phyloP scores from a whole-genome alignment of 2,888 invertebrate genomes.

The Philonicus albiceps region DNA sequence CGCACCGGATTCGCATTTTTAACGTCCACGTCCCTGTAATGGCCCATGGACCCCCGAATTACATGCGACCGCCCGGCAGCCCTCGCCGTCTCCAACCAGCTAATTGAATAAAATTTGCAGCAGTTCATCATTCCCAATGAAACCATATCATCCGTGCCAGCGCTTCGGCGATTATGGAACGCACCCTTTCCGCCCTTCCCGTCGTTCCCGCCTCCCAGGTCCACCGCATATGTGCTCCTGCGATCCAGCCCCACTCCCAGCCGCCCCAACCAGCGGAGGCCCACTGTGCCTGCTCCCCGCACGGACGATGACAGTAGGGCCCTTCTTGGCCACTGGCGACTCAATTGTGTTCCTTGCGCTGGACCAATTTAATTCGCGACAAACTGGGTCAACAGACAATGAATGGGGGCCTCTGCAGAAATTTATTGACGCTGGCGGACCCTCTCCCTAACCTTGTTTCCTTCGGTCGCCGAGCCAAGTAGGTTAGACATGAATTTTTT shows the following conservation, averaged over 20 bases:
- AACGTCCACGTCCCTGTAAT: background rate
- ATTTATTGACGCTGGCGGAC: slow-evolving; percentile 34
- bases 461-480: slow-evolving; percentile 27
- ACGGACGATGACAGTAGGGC: background rate
- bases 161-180: slow-evolving; percentile 1
- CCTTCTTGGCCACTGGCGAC: slow-evolving; percentile 6
- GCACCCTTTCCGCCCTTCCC: background rate
- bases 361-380: slow-evolving; percentile 31
- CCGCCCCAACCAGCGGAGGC: background rate
- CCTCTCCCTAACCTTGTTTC: slow-evolving; percentile 21
- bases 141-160: slow-evolving; percentile 25
- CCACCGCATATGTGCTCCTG: background rate
- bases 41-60: background rate
- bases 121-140: slow-evolving; percentile 31
- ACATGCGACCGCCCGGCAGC: background rate
- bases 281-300: background rate
- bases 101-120: slow-evolving; percentile 36
- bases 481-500: slow-evolving; percentile 37
- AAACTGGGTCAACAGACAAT: slow-evolving; percentile 40
- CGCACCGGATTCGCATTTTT: slow-evolving; percentile 19
- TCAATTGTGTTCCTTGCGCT: slow-evolving; percentile 25
- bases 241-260: background rate
- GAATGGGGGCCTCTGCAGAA: slow-evolving; percentile 23
- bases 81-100: background rate
- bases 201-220: background rate